Base-by-base conservation (phyloP, 2,113 vertebrate species). In the Nothoprocta pentlandii region DNA sequence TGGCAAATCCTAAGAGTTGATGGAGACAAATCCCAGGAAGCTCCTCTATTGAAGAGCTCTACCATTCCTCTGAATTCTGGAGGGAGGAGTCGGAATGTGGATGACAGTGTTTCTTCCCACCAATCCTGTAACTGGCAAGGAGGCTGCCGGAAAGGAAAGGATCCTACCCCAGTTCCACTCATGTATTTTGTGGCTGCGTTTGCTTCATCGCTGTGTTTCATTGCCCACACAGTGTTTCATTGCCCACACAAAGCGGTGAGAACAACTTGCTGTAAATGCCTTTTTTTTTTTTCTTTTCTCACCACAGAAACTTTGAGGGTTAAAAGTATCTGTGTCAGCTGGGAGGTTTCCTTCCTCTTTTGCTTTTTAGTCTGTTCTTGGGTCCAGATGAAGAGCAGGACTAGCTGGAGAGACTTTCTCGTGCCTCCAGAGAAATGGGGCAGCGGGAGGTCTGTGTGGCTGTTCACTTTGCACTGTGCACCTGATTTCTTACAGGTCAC, bases 161-260 rank as follows among this genome's bases (percentile, higher is more conserved):
- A 32, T 70, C 23, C 59, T 46, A 76, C 89, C 49, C 70, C 71
- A 80, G 63, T 46, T 62, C 53, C 70, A 66, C 28, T 20, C 0
- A 0, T 58, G 28, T 80, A 4, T 16, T 66, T 41, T 32, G 54
- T 70, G 23, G 19, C 41, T 3, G 0, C 41, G 71, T 28, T 39
- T 69, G 44, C 17, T 2, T 34, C 56, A 39, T 66, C 12, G 1
- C 36, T 71, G 0, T 66, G 83, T 74, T 79, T 68, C 30, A 3
- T 16, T 34, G 36, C 64, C 77, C 4, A 3, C n/a, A n/a, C 36
- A 36, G 1, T 66, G 83, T 74, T 79, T 68, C 30, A 3, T 16
- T 34, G 36, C 64, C 77, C 4, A 3, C n/a, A n/a, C 36, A 36
- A 4, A 1, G 5, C 9, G 23, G 39, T 70, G 66, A 76, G 63